Percentiles rank a stretch among this genome's conserved stretches.
phyloP scores from a whole-genome alignment of 1,140 invertebrate genomes.

The Pseudomyrmex pallidus region DNA sequence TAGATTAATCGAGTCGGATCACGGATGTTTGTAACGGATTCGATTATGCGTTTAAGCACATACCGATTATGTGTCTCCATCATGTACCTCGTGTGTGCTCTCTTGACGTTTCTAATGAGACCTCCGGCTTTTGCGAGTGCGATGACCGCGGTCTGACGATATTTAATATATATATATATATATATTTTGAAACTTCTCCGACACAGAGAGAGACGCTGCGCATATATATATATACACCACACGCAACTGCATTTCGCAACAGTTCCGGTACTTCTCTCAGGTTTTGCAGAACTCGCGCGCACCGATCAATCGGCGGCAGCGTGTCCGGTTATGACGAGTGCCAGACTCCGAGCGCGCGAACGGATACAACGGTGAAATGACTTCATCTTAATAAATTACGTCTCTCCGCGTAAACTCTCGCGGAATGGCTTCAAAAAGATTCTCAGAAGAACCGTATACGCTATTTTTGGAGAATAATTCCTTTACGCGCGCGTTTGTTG shows the following conservation, averaged over 20 bases:
- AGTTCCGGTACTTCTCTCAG: neutral
- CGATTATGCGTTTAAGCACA: slow-evolving; percentile 64
- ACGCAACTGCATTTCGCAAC: neutral
- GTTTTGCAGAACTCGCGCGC: neutral
- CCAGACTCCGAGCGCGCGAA: slow-evolving; percentile 71
- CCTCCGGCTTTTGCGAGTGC: neutral
- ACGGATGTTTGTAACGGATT: slow-evolving; percentile 70
- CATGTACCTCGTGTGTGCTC: slow-evolving; percentile 9
- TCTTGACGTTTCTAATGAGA: slow-evolving; percentile 43
- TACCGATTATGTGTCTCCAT: slow-evolving; percentile 66
- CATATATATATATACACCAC: too few relatives aligned
- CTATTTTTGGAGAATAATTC: slow-evolving; percentile 82
- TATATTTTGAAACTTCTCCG: too few relatives aligned
- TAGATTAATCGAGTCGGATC: slow-evolving; percentile 73
- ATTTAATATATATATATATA: too few relatives aligned
- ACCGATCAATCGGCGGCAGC: slow-evolving; percentile 51
- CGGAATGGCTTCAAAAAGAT: slow-evolving; percentile 81
- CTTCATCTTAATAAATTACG: slow-evolving; percentile 84
- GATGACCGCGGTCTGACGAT: neutral
- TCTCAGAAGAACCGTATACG: slow-evolving; percentile 77
- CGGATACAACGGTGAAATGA: slow-evolving; percentile 73
- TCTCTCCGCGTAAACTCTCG: slow-evolving; percentile 74
- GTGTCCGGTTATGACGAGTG: slow-evolving; percentile 77
- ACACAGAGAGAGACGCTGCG: neutral
- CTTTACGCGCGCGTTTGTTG: slow-evolving; percentile 38